phyloP scores from a whole-genome alignment of 2,888 invertebrate genomes.

The Drosophila subquinaria region DNA sequence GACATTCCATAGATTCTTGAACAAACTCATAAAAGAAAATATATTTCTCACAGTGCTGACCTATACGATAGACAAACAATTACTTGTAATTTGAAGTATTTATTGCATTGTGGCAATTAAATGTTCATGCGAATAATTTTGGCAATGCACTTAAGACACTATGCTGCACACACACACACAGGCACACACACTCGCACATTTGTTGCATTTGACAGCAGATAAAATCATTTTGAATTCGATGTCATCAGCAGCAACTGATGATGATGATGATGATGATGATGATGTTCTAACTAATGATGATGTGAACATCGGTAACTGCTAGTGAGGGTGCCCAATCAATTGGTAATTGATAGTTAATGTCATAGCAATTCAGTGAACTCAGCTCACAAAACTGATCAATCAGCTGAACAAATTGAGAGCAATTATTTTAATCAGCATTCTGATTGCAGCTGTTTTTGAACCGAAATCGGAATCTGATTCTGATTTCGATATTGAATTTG shows the following conservation, averaged over 20 bases:
- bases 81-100: conserved; percentile 40
- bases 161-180: conserved; percentile 4
- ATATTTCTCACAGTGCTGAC: conserved; percentile 14
- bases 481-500: conserved; percentile 11
- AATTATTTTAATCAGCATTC: conserved; percentile 51
- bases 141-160: conserved; percentile 23
- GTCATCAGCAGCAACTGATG: conserved; percentile 25
- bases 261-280: conserved; percentile 1
- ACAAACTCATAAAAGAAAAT: too few species aligned
- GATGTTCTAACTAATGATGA: neutral
- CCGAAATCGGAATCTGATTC: neutral
- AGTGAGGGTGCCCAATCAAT: conserved; percentile 33
- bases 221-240: conserved; percentile 33
- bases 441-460: conserved; percentile 5
- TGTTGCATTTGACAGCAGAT: conserved; percentile 58
- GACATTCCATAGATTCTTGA: neutral
- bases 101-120: conserved; percentile 56
- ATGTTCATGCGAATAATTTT: conserved; percentile 44
- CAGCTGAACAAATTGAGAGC: conserved; percentile 40
- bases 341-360: conserved; percentile 59
- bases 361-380: conserved; percentile 18
- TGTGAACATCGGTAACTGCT: conserved; percentile 12
- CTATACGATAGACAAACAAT: neutral
- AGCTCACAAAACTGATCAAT: conserved; percentile 15
- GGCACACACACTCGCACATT: conserved; percentile 2